These are phyloP conservation scores for Rhynchophorus ferrugineus DNA, from an alignment of 1,140 invertebrate species.

Conservation along the genomic window DNA sequence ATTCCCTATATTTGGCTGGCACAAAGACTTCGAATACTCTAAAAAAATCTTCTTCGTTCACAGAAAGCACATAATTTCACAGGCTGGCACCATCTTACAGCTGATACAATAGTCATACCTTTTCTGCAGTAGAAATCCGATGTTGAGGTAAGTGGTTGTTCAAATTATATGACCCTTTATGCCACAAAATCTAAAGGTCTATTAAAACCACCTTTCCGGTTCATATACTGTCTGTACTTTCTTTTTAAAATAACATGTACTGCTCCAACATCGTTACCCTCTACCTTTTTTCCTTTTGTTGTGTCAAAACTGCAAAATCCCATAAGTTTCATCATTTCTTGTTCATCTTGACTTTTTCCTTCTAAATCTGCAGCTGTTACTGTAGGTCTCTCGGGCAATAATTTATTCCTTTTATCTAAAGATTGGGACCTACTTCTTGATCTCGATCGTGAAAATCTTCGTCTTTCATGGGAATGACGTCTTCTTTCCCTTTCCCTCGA, in stretches of 20 bases:
- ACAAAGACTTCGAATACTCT: no score
- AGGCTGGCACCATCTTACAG: no score
- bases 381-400: constrained; percentile 46
- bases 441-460: constrained; percentile 45
- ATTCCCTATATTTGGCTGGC: no score
- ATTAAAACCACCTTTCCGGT: constrained; percentile 97
- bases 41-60: no score
- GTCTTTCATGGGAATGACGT: constrained; percentile 40
- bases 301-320: constrained; percentile 92
- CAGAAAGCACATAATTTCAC: no score
- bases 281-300: constrained; percentile 92
- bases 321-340: constrained; percentile 95
- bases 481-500: constrained; percentile 43
- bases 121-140: constrained; percentile 18
- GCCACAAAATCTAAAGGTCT: constrained; percentile 93
- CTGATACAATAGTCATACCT: no score
- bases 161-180: constrained; percentile 41
- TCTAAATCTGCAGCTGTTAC: constrained; percentile 67
- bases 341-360: constrained; percentile 83
- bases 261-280: constrained; percentile 84
- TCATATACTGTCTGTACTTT: constrained; percentile 99
- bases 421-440: constrained; percentile 45
- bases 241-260: constrained; percentile 94
- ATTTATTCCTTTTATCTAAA: constrained; percentile 40
- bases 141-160: constrained; percentile 29